These are phyloP conservation scores for Diaperis boleti DNA, from an alignment of 2,888 invertebrate species.

Conservation along the genomic window DNA sequence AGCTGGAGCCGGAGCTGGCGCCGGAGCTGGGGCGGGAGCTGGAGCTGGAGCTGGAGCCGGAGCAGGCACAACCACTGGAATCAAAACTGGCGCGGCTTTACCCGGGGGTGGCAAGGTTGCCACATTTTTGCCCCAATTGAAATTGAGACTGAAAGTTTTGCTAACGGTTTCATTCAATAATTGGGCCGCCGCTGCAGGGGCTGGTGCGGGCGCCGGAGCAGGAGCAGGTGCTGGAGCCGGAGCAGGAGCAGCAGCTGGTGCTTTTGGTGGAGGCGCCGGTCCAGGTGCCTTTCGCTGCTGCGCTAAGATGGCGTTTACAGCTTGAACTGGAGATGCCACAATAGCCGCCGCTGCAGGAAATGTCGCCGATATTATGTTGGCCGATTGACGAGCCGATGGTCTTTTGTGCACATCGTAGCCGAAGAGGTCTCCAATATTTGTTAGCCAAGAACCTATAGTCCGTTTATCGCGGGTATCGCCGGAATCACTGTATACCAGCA, in stretches of 20 bases:
- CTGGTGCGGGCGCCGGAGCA: slow-evolving; percentile 45
- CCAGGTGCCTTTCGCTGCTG: slow-evolving; percentile 43
- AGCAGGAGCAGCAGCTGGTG: slow-evolving; percentile 44
- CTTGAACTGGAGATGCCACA: slow-evolving; percentile 38
- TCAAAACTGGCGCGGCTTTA: slow-evolving; percentile 45
- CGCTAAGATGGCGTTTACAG: slow-evolving; percentile 28
- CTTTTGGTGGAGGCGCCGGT: slow-evolving; percentile 44
- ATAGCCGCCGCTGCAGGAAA: slow-evolving; percentile 21
- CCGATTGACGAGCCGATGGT: slow-evolving; percentile 38
- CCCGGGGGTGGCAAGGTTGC: slow-evolving; percentile 48
- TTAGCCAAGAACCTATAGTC: slow-evolving; percentile 62
- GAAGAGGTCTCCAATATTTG: slow-evolving; percentile 63
- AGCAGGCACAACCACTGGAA: slow-evolving; percentile 44
- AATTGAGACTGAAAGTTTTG: slow-evolving; percentile 62
- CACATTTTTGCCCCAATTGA: slow-evolving; percentile 62
- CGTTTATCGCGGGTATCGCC: slow-evolving; percentile 56
- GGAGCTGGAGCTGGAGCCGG: slow-evolving; percentile 44
- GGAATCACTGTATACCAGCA: slow-evolving; percentile 33
- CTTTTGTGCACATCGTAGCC: slow-evolving; percentile 64
- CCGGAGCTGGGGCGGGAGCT: slow-evolving; percentile 43
- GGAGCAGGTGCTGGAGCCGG: slow-evolving; percentile 43
- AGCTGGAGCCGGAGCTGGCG: slow-evolving; percentile 46
- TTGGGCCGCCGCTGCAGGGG: slow-evolving; percentile 49
- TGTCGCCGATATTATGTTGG: slow-evolving; percentile 39
- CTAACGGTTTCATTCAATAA: slow-evolving; percentile 61